Base-by-base conservation (phyloP, 2,888 invertebrate species). In the Folsomia candida region DNA sequence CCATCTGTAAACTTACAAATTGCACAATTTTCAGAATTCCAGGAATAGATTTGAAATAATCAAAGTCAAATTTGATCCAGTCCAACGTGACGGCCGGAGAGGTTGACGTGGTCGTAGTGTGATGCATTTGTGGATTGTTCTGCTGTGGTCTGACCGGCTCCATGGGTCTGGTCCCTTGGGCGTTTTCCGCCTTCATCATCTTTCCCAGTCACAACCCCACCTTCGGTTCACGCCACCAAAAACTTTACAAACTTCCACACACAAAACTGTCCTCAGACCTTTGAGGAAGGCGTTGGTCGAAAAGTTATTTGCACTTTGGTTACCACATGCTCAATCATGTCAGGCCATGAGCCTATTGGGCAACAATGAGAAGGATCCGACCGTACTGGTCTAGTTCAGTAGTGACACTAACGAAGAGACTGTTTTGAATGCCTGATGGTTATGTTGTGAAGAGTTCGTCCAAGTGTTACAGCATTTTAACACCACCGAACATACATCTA, bases 1-100 rank as follows among this genome's bases (percentile, higher is more conserved):
- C n/a, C n/a, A n/a, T n/a, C n/a, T n/a, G n/a, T n/a, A n/a, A 71
- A 85, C 91, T 90, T 85, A 94, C 94, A 87, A 93, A 84, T 86
- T 94, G 88, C 24, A 89, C 85, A 75, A 94, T 84, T 86, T 94
- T 94, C 78, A 93, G 82, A 81, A 92, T 86, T 80, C 94, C 94
- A 68, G 93, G 92, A 81, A 89, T 86, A 60, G 91, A 90, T 84
- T 87, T 89, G 85, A 92, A 93, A 84, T 94, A 93, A 81, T 88
- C 88, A 80, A 89, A 81, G 85, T 94, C 92, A 81, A 92, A 85
- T 84, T 88, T 88, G 81, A 92, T 87, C 88, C 90, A 90, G 78
- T 88, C 86, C 77, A 91, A 74, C 11, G 81, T 79, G 37, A 81
- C 80, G 2, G 81, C 81, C 59, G 78, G 78, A 1, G 81, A 80